Conservation (phyloP, 2,888 invertebrate species). For the Zeuzera pyrina region DNA sequence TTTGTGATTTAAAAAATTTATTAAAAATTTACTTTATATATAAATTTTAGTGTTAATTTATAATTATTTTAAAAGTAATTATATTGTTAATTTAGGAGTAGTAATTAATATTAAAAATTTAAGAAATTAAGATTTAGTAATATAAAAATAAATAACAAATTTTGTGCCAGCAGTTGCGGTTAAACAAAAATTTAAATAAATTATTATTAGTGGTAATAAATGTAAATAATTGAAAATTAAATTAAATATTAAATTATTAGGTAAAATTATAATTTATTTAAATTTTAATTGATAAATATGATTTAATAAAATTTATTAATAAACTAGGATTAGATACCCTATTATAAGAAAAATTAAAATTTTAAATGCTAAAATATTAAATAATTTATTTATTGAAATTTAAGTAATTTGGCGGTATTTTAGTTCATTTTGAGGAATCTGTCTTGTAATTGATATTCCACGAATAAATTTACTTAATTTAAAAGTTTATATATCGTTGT, state of each 20-base stretch:
- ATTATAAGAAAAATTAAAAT: conserved; percentile 74
- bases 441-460: conserved; percentile 79
- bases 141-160: conserved; percentile 72
- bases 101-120: conserved; percentile 56
- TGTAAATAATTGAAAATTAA: conserved; percentile 32
- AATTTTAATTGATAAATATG: conserved; percentile 39
- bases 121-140: conserved; percentile 73
- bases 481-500: conserved; percentile 60
- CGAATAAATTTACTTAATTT: conserved; percentile 70
- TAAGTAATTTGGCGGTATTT: conserved; percentile 81
- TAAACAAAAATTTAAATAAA: conserved; percentile 75
- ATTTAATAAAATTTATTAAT: conserved; percentile 52
- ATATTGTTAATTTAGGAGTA: conserved; percentile 28
- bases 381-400: conserved; percentile 75
- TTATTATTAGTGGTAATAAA: conserved; percentile 59
- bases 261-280: conserved; percentile 73
- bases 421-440: conserved; percentile 80
- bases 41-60: conserved; percentile 59
- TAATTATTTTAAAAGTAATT: conserved; percentile 57
- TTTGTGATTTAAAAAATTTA: conserved; percentile 65
- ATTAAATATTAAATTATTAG: conserved; percentile 59
- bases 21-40: conserved; percentile 70
- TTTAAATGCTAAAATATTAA: conserved; percentile 68
- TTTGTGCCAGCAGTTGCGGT: conserved; percentile 82
- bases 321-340: conserved; percentile 82